Conservation (phyloP, 2,113 vertebrate genomes). For the Alaudala cheleensis region DNA sequence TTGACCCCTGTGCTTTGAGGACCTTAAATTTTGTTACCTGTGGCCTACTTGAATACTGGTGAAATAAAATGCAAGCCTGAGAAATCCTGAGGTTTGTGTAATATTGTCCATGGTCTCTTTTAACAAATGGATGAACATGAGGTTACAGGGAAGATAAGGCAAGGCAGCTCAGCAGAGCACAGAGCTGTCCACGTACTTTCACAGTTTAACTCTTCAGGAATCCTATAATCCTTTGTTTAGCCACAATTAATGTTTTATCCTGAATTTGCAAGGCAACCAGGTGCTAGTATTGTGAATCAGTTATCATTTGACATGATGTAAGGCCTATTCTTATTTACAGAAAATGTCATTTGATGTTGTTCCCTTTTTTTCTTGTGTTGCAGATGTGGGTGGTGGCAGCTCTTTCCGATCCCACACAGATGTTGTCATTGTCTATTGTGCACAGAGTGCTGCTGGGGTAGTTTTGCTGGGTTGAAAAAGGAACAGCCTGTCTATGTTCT, state of each 20-base stretch:
- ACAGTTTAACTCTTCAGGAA: background rate
- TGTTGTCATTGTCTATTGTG: constrained; percentile 58
- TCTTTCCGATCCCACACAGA: constrained; percentile 31
- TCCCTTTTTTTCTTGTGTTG: background rate
- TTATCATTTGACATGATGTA: background rate
- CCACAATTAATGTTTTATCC: background rate
- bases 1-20: background rate
- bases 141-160: background rate
- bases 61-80: background rate
- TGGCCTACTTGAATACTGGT: background rate
- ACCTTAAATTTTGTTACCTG: background rate
- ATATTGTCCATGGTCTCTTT: background rate
- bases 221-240: background rate
- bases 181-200: background rate
- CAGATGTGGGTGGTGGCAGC: constrained; percentile 15
- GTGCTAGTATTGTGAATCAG: background rate
- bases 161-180: background rate
- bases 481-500: constrained; percentile 33
- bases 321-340: constrained; percentile 15
- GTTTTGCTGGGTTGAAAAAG: background rate
- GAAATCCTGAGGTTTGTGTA: background rate
- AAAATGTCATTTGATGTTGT: constrained; percentile 15
- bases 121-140: background rate
- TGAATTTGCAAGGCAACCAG: background rate
- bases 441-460: background rate